Base-by-base conservation (phyloP, 2,888 invertebrate species). In the Aromia moschata region DNA sequence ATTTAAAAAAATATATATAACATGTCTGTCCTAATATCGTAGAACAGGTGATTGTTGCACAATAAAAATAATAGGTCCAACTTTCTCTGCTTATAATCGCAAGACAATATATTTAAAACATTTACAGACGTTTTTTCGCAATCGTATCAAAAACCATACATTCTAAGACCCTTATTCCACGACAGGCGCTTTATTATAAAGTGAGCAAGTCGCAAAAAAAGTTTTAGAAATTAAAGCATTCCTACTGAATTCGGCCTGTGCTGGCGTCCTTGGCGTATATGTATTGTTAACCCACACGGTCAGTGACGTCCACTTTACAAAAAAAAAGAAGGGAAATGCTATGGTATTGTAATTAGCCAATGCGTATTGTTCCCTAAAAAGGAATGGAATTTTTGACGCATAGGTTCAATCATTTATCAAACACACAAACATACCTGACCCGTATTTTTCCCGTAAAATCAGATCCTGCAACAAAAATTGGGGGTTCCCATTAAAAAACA, bases 201-300 rank as follows among this genome's bases (percentile, higher is more conserved):
- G 3, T 25, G 4, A 25, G 4, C 25, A 7, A 7, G 25, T 25
- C 25, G 25, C 25, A 25, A 3, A 25, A 7, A n/a, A 25, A 5
- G 4, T 7, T 25, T 5, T 25, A 7, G 25, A 25, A 25, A 11
- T 7, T 3, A n/a, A 45, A n/a, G 4, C 9, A 14, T 45, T 30
- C n/a, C n/a, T 31, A 31, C 31, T 14, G 46, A 47, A 47, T 47
- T 47, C 33, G 46, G 46, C 36, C 11, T n/a, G 17, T 18, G 43
- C n/a, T 4, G 17, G 12, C 46, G 46, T 2, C 46, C 46, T 47
- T 47, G 46, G 12, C 11, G 9, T 36, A 17, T 33, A 9, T 17
- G 36, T 18, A n/a, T 33, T 17, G 18, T 11, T 47, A 47, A 17
- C 36, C 46, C 10, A 47, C 46, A 16, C 46, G 36, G 3, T 33